These are phyloP conservation scores for Ostrea denselamellosa DNA, from an alignment of 1,140 invertebrate genomes.

Conservation along the genomic window DNA sequence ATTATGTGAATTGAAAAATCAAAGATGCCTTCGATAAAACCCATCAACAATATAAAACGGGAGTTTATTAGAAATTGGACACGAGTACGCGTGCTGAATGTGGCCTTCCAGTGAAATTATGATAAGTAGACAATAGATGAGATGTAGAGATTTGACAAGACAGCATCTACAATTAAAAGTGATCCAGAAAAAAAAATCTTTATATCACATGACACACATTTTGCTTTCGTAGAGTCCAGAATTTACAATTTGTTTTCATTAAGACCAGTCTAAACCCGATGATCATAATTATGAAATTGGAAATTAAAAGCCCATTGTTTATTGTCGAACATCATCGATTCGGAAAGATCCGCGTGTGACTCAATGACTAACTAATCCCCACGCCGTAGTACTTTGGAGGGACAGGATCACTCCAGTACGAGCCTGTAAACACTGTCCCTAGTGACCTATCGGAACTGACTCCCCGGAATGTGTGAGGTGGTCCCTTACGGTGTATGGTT, in stretches of 20 bases:
- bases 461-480: constrained; percentile 12
- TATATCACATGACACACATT: neutral
- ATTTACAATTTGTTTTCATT: neutral
- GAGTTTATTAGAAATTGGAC: neutral
- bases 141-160: neutral
- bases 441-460: neutral
- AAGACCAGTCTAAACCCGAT: neutral
- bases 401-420: neutral
- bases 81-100: neutral
- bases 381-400: neutral
- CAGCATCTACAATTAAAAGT: constrained; percentile 12
- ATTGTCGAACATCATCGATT: neutral
- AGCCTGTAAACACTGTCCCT: neutral
- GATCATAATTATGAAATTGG: neutral
- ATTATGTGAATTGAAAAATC: neutral
- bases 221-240: neutral
- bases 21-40: constrained; percentile 20
- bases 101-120: neutral
- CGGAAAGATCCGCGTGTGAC: neutral
- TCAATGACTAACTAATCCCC: neutral
- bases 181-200: neutral
- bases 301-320: neutral
- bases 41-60: neutral
- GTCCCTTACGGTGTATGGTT: neutral
- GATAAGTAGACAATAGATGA: neutral